phyloP scores from a whole-genome alignment of 2,113 vertebrate genomes.

The Psilopogon haemacephalus region DNA sequence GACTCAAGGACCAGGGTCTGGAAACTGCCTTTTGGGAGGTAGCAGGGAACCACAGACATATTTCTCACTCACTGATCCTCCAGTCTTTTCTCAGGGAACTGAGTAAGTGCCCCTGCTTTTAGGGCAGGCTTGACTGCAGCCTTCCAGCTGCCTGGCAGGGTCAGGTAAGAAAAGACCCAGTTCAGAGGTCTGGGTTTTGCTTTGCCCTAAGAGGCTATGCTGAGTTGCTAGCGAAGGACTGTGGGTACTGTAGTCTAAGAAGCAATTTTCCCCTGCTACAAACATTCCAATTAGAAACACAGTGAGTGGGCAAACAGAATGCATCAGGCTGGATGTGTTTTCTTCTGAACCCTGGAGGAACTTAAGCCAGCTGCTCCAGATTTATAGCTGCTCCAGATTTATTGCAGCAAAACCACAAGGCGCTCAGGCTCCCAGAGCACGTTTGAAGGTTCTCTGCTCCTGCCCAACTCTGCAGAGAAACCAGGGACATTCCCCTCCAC shows the following conservation, averaged over 20 bases:
- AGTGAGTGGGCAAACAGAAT: constrained; percentile 65
- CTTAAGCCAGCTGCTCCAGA: constrained; percentile 57
- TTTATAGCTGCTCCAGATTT: constrained; percentile 56
- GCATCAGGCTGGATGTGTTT: constrained; percentile 53
- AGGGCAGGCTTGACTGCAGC: neutral
- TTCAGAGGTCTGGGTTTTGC: neutral
- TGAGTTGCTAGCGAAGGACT: neutral
- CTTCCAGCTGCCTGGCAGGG: neutral
- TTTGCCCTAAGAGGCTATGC: neutral
- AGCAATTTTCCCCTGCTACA: constrained; percentile 55
- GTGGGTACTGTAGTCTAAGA: constrained; percentile 61
- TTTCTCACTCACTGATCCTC: neutral
- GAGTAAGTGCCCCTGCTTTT: neutral
- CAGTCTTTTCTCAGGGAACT: neutral
- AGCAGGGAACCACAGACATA: neutral
- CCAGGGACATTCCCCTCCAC: neutral
- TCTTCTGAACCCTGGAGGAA: constrained; percentile 52
- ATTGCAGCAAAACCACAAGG: constrained; percentile 22
- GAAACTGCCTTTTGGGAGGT: neutral
- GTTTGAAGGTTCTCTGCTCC: constrained; percentile 35
- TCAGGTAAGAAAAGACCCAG: neutral
- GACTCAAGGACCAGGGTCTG: neutral
- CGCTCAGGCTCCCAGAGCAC: constrained; percentile 20
- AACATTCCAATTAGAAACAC: constrained; percentile 59
- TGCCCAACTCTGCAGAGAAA: neutral